These are phyloP conservation scores for Apis cerana DNA, from an alignment of 1,140 invertebrate species.

Conservation along the genomic window DNA sequence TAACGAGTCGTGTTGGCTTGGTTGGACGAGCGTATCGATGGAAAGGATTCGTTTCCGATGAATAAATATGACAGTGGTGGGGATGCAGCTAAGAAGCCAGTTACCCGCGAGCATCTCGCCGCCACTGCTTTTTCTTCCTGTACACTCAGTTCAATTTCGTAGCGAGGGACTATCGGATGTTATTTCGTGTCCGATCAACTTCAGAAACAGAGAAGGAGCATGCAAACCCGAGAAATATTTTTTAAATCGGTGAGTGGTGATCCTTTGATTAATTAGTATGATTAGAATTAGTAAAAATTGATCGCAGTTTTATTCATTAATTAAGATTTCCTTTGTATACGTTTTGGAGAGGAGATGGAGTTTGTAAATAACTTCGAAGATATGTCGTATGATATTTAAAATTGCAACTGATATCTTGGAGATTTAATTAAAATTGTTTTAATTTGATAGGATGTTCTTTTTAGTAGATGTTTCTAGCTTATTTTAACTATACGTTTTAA, in stretches of 20 bases:
- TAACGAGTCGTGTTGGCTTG: conserved; percentile 7
- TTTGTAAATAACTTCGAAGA: too few relatives aligned
- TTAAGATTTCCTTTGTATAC: not conserved
- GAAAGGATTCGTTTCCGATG: conserved; percentile 30
- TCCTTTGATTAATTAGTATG: not conserved
- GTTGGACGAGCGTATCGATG: not conserved
- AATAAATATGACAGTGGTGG: conserved; percentile 41
- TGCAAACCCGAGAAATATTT: conserved; percentile 2
- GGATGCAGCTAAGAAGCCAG: conserved; percentile 18
- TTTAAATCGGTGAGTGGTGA: conserved; percentile 20
- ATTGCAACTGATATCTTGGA: not conserved
- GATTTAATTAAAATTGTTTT: not conserved
- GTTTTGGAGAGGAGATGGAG: too few relatives aligned
- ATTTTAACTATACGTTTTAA: too few relatives aligned
- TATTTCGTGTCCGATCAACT: not conserved
- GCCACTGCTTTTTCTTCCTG: conserved; percentile 11
- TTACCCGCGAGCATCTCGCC: conserved; percentile 6
- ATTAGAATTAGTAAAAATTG: not conserved
- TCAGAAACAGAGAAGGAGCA: not conserved
- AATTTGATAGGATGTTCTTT: not conserved
- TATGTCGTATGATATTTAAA: not conserved
- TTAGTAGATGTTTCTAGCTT: too few relatives aligned
- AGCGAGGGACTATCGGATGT: conserved; percentile 15
- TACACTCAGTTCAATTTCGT: conserved; percentile 19
- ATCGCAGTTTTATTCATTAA: not conserved